Evolutionary conservation across 2,888 invertebrate genomes (phyloP).

Genomic region (Synanthedon andrenaeformis): DNA sequence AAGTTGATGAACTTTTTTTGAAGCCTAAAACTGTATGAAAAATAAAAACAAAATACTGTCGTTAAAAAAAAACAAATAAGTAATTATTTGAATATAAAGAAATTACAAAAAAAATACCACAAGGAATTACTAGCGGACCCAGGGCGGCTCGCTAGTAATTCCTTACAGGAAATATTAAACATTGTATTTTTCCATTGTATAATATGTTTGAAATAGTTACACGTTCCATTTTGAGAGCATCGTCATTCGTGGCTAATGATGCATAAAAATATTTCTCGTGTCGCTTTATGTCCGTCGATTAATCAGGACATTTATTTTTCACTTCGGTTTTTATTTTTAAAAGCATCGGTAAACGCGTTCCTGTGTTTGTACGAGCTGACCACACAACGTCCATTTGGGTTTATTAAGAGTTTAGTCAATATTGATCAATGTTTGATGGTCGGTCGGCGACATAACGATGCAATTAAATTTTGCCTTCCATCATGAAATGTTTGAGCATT

Average conservation of each 20-base stretch:
- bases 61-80: too few species aligned
- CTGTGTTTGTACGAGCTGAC: constrained; percentile 27
- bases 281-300: constrained; percentile 55
- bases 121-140: too few species aligned
- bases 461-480: constrained; percentile 43
- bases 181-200: too few species aligned
- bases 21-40: too few species aligned
- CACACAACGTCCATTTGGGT: constrained; percentile 48
- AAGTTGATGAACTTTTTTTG: too few species aligned
- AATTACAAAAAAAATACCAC: too few species aligned
- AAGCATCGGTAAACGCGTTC: constrained; percentile 32
- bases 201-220: neutral
- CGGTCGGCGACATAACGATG: constrained; percentile 30
- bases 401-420: constrained; percentile 61
- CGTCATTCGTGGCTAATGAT: constrained; percentile 32
- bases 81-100: too few species aligned
- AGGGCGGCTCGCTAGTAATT: too few species aligned
- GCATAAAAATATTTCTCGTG: constrained; percentile 65
- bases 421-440: constrained; percentile 51
- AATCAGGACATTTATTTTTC: constrained; percentile 47
- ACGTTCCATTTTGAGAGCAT: neutral
- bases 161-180: too few species aligned
- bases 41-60: too few species aligned
- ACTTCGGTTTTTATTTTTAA: constrained; percentile 32
- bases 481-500: constrained; percentile 18